Evolutionary conservation across 2,888 invertebrate genomes (phyloP).

Genomic region (Clunio marinus): DNA sequence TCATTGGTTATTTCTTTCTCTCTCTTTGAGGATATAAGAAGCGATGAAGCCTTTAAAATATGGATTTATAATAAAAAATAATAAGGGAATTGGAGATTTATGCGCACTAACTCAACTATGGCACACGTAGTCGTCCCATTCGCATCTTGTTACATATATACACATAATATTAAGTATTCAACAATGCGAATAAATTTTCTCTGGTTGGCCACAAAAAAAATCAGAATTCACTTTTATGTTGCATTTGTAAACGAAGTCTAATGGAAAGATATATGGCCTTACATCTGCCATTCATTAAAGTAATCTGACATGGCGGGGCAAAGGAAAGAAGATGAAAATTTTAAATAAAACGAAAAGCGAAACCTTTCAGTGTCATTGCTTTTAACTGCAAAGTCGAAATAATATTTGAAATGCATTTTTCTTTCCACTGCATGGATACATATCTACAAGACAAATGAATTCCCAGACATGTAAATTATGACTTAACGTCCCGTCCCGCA

Average conservation of each 20-base stretch:
- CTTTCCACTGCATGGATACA: no score
- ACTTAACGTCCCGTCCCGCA: background rate
- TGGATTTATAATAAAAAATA: slow-evolving; percentile 14
- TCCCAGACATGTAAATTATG: slow-evolving; percentile 7
- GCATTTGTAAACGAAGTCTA: slow-evolving; percentile 7
- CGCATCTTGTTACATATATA: slow-evolving; percentile 1
- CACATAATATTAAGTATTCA: background rate
- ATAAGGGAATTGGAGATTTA: slow-evolving; percentile 5
- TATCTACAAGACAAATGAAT: background rate
- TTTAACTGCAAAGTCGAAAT: no score
- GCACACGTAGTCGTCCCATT: slow-evolving; percentile 9
- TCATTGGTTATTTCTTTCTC: background rate
- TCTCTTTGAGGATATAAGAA: background rate
- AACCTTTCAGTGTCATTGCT: no score
- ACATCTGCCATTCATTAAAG: slow-evolving; percentile 3
- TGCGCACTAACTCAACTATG: slow-evolving; percentile 11
- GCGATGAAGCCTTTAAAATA: background rate
- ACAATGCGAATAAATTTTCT: background rate
- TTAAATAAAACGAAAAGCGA: no score
- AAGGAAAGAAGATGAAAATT: background rate
- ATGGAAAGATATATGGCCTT: background rate
- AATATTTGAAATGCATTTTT: no score
- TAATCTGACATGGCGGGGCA: background rate
- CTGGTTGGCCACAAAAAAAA: no score
- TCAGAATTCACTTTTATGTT: background rate